Evolutionary conservation across 2,797 vertebrate species (phyloP).

Genomic region (Sebastes minor): DNA sequence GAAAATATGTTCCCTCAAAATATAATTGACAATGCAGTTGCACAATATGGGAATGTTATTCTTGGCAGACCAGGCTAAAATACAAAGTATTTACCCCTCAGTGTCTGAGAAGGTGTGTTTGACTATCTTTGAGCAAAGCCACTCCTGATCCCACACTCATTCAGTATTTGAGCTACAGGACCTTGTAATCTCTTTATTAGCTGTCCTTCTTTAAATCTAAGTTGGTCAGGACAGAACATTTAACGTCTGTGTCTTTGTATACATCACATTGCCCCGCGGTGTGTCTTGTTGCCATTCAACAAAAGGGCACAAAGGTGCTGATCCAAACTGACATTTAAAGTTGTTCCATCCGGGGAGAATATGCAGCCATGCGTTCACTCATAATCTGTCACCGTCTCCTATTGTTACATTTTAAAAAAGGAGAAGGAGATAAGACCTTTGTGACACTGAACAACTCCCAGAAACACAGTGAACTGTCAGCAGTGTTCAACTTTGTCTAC

Average conservation of each 20-base stretch:
- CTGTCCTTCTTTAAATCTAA: not conserved
- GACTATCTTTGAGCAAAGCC: not conserved
- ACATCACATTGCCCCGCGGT: not conserved
- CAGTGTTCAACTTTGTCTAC: not conserved
- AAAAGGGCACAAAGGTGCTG: constrained; percentile 47
- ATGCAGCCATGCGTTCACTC: constrained; percentile 40
- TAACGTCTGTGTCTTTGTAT: not conserved
- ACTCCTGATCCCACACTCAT: not conserved
- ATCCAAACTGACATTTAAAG: constrained; percentile 59
- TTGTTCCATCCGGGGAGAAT: constrained; percentile 21
- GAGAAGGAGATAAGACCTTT: not conserved
- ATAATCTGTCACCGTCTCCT: constrained; percentile 43
- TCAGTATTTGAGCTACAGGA: not conserved
- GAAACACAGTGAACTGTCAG: constrained; percentile 31
- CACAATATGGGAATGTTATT: not conserved
- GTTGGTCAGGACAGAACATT: not conserved
- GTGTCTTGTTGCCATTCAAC: constrained; percentile 9
- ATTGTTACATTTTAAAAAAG: constrained; percentile 9
- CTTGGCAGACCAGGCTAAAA: not conserved
- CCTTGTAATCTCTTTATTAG: not conserved
- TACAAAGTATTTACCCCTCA: not conserved
- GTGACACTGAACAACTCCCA: constrained; percentile 19
- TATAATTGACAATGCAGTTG: not conserved
- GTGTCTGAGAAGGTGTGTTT: not conserved
- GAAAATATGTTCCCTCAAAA: not conserved